These are phyloP conservation scores for Callaeas wilsoni DNA, from an alignment of 2,113 vertebrate genomes.

Conservation along the genomic window DNA sequence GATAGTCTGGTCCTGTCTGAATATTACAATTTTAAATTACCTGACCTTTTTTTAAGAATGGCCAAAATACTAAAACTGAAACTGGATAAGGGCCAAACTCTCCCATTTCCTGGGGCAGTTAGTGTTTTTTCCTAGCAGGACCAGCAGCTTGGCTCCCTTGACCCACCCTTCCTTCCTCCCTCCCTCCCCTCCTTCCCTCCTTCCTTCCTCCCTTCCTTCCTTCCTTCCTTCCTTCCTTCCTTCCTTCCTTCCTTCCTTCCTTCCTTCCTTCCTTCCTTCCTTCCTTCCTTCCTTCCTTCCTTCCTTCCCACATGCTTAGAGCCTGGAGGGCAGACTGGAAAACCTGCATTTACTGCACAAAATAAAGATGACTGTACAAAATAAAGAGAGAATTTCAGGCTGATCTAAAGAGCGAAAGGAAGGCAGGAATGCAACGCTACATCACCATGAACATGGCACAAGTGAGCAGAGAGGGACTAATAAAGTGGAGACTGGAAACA, in stretches of 20 bases:
- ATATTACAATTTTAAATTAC: background rate
- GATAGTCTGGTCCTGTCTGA: background rate
- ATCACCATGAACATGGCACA: background rate
- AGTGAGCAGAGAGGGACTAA: background rate
- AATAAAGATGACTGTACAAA: background rate
- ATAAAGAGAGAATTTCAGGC: background rate
- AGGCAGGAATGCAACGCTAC: background rate
- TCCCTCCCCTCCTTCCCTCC: background rate
- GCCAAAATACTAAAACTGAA: background rate
- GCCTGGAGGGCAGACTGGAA: background rate
- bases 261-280: background rate
- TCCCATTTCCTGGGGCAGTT: background rate
- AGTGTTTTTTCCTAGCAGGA: background rate
- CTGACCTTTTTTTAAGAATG: background rate
- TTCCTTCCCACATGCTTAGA: background rate
- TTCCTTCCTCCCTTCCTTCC: background rate
- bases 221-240: background rate
- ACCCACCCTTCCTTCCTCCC: background rate
- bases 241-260: background rate
- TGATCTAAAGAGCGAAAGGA: background rate
- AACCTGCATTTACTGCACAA: background rate
- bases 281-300: background rate
- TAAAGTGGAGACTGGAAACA: background rate
- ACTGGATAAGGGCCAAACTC: background rate
- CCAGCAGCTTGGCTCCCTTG: background rate